These are phyloP conservation scores for Aculops lycopersici DNA, from an alignment of 1,140 invertebrate genomes.

Conservation along the genomic window DNA sequence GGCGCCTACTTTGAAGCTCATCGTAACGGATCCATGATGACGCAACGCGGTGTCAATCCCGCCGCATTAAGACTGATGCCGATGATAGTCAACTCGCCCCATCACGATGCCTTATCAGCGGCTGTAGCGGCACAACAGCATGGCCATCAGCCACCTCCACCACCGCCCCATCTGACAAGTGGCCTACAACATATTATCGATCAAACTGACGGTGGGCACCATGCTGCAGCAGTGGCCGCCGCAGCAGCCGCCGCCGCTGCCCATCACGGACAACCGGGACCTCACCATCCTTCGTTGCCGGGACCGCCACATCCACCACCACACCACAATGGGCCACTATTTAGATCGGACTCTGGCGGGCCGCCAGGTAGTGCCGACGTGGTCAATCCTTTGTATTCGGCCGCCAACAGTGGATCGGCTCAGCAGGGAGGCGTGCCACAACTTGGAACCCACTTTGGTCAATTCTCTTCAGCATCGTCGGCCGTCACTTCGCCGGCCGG, in stretches of 20 bases:
- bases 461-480: not conserved
- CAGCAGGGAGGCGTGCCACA: too few species aligned
- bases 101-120: not conserved
- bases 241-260: not conserved
- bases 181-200: not conserved
- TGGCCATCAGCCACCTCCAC: too few species aligned
- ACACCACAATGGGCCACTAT: not conserved
- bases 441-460: not conserved
- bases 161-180: not conserved
- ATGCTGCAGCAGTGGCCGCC: too few species aligned
- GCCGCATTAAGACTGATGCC: conserved; percentile 5
- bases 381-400: not conserved
- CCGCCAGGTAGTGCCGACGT: not conserved
- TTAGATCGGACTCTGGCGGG: not conserved
- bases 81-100: not conserved
- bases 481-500: not conserved
- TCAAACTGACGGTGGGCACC: not conserved
- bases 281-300: not conserved
- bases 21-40: conserved; percentile 4
- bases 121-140: not conserved
- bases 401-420: not conserved
- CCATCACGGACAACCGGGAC: not conserved
- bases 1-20: not conserved
- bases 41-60: conserved; percentile 10
- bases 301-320: not conserved